Evolutionary conservation across 37 sponge, comb jelly and placozoan species (phyloP), one percentile per base, ranked within the genome.

Genomic region (Beroe forskalii): DNA sequence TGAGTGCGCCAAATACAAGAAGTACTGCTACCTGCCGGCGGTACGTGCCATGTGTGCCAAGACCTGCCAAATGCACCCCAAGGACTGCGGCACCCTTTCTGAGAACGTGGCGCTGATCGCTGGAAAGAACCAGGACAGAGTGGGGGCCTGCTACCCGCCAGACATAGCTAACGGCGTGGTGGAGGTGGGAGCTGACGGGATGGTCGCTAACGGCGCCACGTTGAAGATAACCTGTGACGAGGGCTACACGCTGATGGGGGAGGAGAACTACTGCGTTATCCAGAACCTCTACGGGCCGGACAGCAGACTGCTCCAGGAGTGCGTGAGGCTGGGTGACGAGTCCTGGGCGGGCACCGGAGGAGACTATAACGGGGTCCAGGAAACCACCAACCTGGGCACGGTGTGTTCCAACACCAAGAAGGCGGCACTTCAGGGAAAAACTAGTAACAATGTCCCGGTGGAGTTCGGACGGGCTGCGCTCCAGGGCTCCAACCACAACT

Each of bases 261-360:
- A 80, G 30, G 38, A 40, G 20, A 43, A 43, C 28, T 24, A 42
- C 48, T 80, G 86, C 42, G 86, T 44, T 4, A 20, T 80, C 17
- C 86, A 80, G 30, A 43, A 80, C 22, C 8, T 80, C 30, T 80
- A 44, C 55, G 86, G 86, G 25, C 86, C 86, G 28, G 86, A 80
- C 55, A 80, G 86, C 30, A 80, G 86, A 37, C 22, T 80, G 40
- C 19, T n/a, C 0, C 86, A 80, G 55, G 44, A 35, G 4, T 80
- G 86, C 27, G 28, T 44, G 24, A 4, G 3, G 27, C 4, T 25
- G 1, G 55, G 55, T 23, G 86, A 25, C 25, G 86, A 80, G 4
- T 32, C 28, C 6, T 80, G 44, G 44, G 27, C 24, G 1, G 86
- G 55, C 1, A 80, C 12, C 30, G 86, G 86, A 9, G 35, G 4